phyloP scores from a whole-genome alignment of 2,888 invertebrate species.

The Oligia fasciuncula region DNA sequence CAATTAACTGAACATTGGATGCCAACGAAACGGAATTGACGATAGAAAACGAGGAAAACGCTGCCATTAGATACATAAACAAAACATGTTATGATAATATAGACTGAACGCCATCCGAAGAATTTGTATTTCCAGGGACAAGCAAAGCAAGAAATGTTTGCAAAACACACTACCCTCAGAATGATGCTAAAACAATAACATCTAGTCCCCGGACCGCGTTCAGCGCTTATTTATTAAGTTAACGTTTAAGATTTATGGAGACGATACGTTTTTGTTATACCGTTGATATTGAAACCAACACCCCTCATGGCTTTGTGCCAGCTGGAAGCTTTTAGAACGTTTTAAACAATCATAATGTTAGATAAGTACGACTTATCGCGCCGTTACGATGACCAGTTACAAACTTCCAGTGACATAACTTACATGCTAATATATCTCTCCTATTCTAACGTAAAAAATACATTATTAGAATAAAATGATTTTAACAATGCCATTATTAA shows the following conservation, averaged over 20 bases:
- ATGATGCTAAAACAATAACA: slow-evolving; percentile 84
- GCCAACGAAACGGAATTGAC: slow-evolving; percentile 73
- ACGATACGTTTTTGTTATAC: slow-evolving; percentile 88
- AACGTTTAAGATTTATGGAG: slow-evolving; percentile 83
- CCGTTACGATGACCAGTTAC: slow-evolving; percentile 69
- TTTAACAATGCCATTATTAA: slow-evolving; percentile 49
- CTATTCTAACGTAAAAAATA: slow-evolving; percentile 68
- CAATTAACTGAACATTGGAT: slow-evolving; percentile 68
- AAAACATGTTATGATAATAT: slow-evolving; percentile 89
- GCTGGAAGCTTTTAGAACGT: slow-evolving; percentile 85
- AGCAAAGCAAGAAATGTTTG: slow-evolving; percentile 86
- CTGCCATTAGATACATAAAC: slow-evolving; percentile 87
- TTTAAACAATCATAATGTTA: slow-evolving; percentile 72
- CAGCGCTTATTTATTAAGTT: slow-evolving; percentile 81
- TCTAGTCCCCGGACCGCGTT: slow-evolving; percentile 81
- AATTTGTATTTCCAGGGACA: slow-evolving; percentile 80
- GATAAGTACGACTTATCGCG: slow-evolving; percentile 65
- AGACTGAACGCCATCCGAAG: slow-evolving; percentile 87
- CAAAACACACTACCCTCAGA: slow-evolving; percentile 86
- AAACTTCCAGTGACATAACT: slow-evolving; percentile 87
- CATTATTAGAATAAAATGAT: slow-evolving; percentile 47
- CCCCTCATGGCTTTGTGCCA: slow-evolving; percentile 89
- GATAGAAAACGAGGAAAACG: slow-evolving; percentile 84
- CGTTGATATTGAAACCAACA: slow-evolving; percentile 88
- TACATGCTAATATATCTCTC: slow-evolving; percentile 84